These are phyloP conservation scores for Petrocephalus microphthalmus DNA, from an alignment of 2,113 vertebrate genomes.

Conservation along the genomic window DNA sequence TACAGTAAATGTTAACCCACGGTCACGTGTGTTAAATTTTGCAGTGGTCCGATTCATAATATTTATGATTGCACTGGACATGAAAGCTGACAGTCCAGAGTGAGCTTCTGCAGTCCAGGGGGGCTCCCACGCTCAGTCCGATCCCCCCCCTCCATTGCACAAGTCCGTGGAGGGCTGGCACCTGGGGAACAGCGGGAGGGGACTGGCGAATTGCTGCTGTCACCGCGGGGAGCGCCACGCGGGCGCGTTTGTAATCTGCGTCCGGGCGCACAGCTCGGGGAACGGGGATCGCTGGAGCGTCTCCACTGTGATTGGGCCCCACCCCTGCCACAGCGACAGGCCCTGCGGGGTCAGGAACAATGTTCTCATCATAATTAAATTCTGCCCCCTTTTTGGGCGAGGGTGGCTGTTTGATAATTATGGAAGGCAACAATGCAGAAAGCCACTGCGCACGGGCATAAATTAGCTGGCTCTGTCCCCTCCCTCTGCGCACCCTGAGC, in stretches of 20 bases:
- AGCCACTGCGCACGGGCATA: conserved; percentile 70
- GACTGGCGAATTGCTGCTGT: not conserved
- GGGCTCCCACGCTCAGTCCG: not conserved
- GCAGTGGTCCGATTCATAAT: not conserved
- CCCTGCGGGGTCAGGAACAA: conserved; percentile 53
- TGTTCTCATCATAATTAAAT: conserved; percentile 61
- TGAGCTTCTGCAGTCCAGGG: not conserved
- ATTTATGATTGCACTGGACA: not conserved
- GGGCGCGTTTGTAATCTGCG: not conserved
- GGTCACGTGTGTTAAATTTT: not conserved
- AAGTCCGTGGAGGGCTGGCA: not conserved
- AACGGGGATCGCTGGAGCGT: conserved; percentile 31
- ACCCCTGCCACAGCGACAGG: conserved; percentile 40
- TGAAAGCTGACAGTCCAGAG: not conserved
- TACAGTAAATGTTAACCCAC: not conserved
- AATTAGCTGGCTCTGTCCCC: conserved; percentile 67
- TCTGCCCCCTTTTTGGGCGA: conserved; percentile 42
- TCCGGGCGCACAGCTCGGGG: conserved; percentile 19
- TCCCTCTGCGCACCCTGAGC: conserved; percentile 30
- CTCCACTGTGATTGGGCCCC: conserved; percentile 36
- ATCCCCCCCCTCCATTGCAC: not conserved
- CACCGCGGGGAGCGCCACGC: not conserved
- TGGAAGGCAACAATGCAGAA: conserved; percentile 93
- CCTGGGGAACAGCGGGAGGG: not conserved
- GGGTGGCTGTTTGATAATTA: conserved; percentile 72